Conservation (phyloP, 2,797 vertebrate genomes). For the Gephyroberyx darwinii region DNA sequence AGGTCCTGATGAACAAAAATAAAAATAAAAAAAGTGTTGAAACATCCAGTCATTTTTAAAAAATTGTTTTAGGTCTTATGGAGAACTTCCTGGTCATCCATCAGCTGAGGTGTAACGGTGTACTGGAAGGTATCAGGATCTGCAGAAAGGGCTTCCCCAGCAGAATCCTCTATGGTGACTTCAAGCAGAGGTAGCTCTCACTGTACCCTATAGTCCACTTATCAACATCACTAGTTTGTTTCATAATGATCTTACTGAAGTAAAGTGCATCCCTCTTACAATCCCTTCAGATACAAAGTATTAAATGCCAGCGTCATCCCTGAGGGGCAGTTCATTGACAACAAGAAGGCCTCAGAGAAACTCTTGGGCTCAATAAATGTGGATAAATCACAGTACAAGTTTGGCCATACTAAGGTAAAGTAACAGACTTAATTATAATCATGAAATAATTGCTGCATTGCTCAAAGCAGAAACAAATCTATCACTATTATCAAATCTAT, state of each 20-base stretch:
- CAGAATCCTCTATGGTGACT: slow-evolving; percentile 90
- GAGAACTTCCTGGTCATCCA: slow-evolving; percentile 83
- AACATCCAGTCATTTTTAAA: neutral
- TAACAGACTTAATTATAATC: neutral
- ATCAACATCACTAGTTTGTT: neutral
- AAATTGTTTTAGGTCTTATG: slow-evolving; percentile 74
- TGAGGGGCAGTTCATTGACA: slow-evolving; percentile 87
- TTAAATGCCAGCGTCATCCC: slow-evolving; percentile 86
- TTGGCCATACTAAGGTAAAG: slow-evolving; percentile 87
- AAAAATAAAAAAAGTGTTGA: too few species aligned
- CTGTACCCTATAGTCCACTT: neutral
- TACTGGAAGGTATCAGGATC: slow-evolving; percentile 89
- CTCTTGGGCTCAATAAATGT: slow-evolving; percentile 84
- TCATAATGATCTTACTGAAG: slow-evolving; percentile 4
- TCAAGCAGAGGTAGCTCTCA: slow-evolving; percentile 87
- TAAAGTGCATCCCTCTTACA: neutral
- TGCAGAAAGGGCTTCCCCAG: slow-evolving; percentile 91
- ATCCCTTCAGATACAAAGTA: slow-evolving; percentile 83
- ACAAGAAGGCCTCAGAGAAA: slow-evolving; percentile 88
- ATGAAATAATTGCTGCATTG: neutral
- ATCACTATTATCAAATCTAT: neutral
- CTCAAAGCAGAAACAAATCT: neutral
- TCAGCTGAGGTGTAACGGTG: slow-evolving; percentile 88
- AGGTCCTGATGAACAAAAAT: slow-evolving; percentile 60
- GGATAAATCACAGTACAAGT: slow-evolving; percentile 85